Conservation (phyloP, 1,140 invertebrate genomes). For the Ericerus pela region DNA sequence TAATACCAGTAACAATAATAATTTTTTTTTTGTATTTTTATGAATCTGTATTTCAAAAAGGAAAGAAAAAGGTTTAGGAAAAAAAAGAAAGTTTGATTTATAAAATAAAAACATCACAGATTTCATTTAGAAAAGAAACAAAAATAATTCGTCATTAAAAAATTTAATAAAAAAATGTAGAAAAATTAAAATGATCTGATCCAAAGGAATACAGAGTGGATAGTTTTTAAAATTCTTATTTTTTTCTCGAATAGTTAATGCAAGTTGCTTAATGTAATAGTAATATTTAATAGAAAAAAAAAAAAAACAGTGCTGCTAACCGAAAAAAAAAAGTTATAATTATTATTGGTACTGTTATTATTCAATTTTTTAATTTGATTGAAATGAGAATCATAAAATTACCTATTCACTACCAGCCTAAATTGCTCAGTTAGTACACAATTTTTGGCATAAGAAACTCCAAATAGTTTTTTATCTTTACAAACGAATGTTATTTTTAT, state of each 20-base stretch:
- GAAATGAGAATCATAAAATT: background rate
- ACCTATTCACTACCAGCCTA: background rate
- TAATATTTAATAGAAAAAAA: background rate
- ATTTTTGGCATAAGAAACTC: background rate
- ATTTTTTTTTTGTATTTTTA: background rate
- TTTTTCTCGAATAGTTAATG: too few species aligned
- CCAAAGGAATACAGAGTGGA: background rate
- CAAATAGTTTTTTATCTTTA: background rate
- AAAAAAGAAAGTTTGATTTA: background rate
- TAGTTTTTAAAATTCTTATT: too few species aligned
- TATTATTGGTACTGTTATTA: slow-evolving; percentile 5
- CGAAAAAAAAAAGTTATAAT: background rate
- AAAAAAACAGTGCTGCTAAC: background rate
- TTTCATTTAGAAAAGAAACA: background rate
- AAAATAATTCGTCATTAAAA: background rate
- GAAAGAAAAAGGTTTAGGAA: too few species aligned
- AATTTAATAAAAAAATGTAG: background rate
- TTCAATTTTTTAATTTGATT: background rate
- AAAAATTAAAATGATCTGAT: background rate
- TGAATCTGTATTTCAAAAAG: too few species aligned
- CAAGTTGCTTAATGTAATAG: too few species aligned
- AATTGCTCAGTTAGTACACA: background rate
- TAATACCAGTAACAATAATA: slow-evolving; percentile 4
- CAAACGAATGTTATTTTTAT: too few species aligned
- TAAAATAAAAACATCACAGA: slow-evolving; percentile 2